phyloP scores from a whole-genome alignment of 1,140 invertebrate genomes.

The Centruroides sculpturatus region DNA sequence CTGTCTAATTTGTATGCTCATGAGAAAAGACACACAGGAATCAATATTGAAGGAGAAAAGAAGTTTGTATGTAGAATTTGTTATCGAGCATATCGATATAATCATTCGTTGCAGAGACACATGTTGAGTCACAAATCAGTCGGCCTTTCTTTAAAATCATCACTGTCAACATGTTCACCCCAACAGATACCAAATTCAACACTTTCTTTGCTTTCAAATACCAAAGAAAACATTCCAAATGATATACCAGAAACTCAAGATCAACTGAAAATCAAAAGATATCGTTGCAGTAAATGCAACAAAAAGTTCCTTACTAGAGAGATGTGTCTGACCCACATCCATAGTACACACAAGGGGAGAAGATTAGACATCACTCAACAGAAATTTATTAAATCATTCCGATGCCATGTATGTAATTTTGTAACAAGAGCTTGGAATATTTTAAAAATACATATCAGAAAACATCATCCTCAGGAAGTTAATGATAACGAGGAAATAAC shows the following conservation, averaged over 20 bases:
- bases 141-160: neutral
- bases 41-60: constrained; percentile 20
- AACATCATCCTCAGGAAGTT: constrained; percentile 11
- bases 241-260: neutral
- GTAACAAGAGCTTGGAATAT: constrained; percentile 43
- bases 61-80: constrained; percentile 25
- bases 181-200: neutral
- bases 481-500: no score
- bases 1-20: constrained; percentile 79
- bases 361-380: constrained; percentile 1
- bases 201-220: neutral
- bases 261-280: constrained; percentile 20
- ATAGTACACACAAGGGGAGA: constrained; percentile 24
- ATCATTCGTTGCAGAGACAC: constrained; percentile 26
- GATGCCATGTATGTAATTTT: constrained; percentile 50
- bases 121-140: constrained; percentile 19
- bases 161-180: constrained; percentile 5
- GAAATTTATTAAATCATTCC: constrained; percentile 25
- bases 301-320: constrained; percentile 29
- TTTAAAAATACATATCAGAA: constrained; percentile 46
- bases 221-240: neutral
- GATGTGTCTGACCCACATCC: constrained; percentile 29
- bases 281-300: constrained; percentile 34
- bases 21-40: constrained; percentile 58
- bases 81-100: constrained; percentile 25